A percentile compares a stretch with the other conserved stretches of the same genome.
Evolutionary conservation across 2,888 invertebrate genomes (phyloP).

Genomic region (Tenthredo mesomela): DNA sequence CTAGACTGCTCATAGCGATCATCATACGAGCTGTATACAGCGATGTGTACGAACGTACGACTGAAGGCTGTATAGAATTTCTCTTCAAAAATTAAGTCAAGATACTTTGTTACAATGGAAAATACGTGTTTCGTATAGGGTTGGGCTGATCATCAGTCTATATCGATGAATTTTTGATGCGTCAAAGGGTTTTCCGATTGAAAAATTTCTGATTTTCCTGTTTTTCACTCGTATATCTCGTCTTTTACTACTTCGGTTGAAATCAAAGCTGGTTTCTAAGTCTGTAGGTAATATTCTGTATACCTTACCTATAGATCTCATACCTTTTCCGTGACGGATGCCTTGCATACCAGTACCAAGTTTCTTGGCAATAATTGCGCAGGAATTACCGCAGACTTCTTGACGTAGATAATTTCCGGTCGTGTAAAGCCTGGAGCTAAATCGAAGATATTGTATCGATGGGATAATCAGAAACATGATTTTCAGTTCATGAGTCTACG

Average conservation of each 20-base stretch:
- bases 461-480: not conserved
- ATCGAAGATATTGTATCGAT: conserved; percentile 8
- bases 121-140: not conserved
- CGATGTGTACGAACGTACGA: not conserved
- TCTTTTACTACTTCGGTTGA: not conserved
- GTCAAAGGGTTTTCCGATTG: not conserved
- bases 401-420: conserved; percentile 38
- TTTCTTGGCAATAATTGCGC: conserved; percentile 31
- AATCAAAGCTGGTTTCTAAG: not conserved
- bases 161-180: not conserved
- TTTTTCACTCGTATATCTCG: not conserved
- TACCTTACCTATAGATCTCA: conserved; percentile 15
- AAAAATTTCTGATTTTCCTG: not conserved
- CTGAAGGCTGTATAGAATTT: not conserved
- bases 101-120: not conserved
- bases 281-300: conserved; percentile 9
- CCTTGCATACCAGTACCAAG: conserved; percentile 8
- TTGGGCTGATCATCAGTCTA: not conserved
- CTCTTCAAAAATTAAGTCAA: not conserved
- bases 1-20: not conserved
- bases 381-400: conserved; percentile 1
- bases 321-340: conserved; percentile 35
- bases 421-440: not conserved
- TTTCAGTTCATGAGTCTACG: not conserved
- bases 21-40: not conserved